A percentile compares a stretch with the other conserved stretches of the same genome.
phyloP scores from a whole-genome alignment of 2,113 vertebrate species.

The Chionodraco myersi region DNA sequence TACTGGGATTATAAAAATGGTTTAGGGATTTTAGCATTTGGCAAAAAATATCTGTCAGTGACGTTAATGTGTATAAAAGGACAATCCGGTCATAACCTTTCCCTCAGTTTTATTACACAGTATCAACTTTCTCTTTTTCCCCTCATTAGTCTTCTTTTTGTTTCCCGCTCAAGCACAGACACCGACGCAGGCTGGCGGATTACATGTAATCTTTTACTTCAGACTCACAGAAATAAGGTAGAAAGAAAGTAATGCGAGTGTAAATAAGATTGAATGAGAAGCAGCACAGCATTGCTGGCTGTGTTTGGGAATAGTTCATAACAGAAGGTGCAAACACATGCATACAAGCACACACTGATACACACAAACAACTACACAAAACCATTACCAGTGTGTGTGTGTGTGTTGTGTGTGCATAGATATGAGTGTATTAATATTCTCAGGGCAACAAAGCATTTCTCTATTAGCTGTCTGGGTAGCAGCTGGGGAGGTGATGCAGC shows the following conservation, averaged over 20 bases:
- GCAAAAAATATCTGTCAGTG: conserved; percentile 26
- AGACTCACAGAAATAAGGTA: conserved; percentile 31
- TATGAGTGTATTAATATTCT: conserved; percentile 79
- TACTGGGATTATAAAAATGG: conserved; percentile 54
- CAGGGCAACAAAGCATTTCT: conserved; percentile 67
- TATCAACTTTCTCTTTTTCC: conserved; percentile 35
- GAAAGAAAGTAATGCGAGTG: conserved; percentile 40
- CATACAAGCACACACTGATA: conserved; percentile 29
- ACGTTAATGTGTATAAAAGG: conserved; percentile 33
- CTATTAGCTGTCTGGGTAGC: conserved; percentile 74
- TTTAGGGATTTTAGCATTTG: conserved; percentile 43
- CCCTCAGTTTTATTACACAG: conserved; percentile 32
- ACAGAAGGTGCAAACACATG: conserved; percentile 49
- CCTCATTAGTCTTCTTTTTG: conserved; percentile 46
- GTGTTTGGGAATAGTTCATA: conserved; percentile 50
- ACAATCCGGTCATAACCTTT: background rate
- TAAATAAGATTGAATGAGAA: conserved; percentile 48
- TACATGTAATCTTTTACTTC: conserved; percentile 62
- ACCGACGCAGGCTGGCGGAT: conserved; percentile 47
- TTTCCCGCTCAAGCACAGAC: conserved; percentile 39
- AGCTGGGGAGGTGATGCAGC: conserved; percentile 77
- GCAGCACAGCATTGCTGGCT: conserved; percentile 18
- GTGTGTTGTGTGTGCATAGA: conserved; percentile 59
- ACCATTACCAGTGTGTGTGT: conserved; percentile 53
- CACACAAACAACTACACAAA: conserved; percentile 58